Base-by-base conservation (phyloP, 1,140 invertebrate genomes). In the Macrostomum lignano region DNA sequence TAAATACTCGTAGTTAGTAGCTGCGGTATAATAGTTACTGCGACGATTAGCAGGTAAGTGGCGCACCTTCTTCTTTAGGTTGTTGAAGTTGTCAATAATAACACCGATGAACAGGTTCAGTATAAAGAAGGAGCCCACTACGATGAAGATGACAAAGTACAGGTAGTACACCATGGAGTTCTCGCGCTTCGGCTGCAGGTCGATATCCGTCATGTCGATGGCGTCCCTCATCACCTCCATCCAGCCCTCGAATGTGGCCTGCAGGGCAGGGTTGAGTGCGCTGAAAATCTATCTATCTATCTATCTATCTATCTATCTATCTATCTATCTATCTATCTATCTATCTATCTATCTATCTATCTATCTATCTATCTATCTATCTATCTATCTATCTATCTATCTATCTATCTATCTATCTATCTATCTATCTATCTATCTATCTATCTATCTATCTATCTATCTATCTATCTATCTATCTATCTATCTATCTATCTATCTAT, bases 191-290 rank as follows among this genome's bases (percentile, higher is more conserved):
- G 86, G 86, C 64, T 94, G 84, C 44, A 74, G 68, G 40, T 71
- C 64, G 39, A 74, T 55, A 77, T 21, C 31, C 5, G 31, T 32
- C 11, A 21, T 78, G 63, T 94, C 84, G 43, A 84, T 84, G 14
- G 84, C 84, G 58, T 88, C 77, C 47, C 84, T 77, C 82, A 94
- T 93, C 37, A 94, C 91, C 72, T 81, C 76, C 69, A 82, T 46
- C 65, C 65, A 67, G 13, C 65, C 65, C 50, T 68, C 66, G 61
- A 91, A 93, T 29, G 86, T 94, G 28, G 84, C 84, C 60, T 61
- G 38, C 29, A 46, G 44, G 33, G 10, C n/a, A 3, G 9, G 23
- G 13, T 24, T 9, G 13, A 24, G 13, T 9, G 9, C 13, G 13
- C 13, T 24, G 13, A 24, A n/a, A 24, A 24, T n/a, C 9, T 24